phyloP scores from a whole-genome alignment of 1,140 invertebrate species.

The Himalopsyche phryganea region DNA sequence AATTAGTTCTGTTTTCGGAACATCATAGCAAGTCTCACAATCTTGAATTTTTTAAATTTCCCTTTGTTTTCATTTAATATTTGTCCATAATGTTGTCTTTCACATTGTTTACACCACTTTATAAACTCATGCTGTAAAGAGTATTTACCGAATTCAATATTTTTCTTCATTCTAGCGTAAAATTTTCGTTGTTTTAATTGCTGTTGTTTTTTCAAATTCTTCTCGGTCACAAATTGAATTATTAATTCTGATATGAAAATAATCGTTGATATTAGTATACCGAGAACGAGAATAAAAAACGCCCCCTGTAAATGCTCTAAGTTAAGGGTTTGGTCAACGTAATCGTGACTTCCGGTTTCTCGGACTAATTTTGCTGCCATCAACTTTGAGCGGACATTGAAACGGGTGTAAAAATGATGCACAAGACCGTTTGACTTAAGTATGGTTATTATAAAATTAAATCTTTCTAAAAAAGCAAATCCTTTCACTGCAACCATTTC shows the following conservation, averaged over 20 bases:
- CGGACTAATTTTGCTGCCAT: conserved; percentile 14
- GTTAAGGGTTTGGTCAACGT: conserved; percentile 1
- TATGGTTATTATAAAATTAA: conserved; percentile 14
- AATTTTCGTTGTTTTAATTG: too few species aligned
- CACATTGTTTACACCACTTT: neutral
- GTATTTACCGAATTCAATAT: neutral
- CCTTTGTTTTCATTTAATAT: neutral
- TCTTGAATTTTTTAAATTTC: too few species aligned
- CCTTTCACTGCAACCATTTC: conserved; percentile 30
- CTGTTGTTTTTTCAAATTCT: too few species aligned
- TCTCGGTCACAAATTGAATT: too few species aligned
- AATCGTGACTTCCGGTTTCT: conserved; percentile 10
- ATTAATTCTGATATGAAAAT: conserved; percentile 21
- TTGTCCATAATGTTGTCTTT: neutral
- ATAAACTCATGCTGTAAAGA: neutral
- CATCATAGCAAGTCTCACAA: too few species aligned
- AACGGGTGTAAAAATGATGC: conserved; percentile 10
- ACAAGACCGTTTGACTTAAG: conserved; percentile 27
- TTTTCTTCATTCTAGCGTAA: too few species aligned
- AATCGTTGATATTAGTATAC: conserved; percentile 3
- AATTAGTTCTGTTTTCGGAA: too few species aligned
- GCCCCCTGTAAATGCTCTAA: conserved; percentile 29
- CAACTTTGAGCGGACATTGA: conserved; percentile 8
- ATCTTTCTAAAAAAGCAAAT: conserved; percentile 24
- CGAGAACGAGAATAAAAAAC: conserved; percentile 21